phyloP scores from a whole-genome alignment of 2,113 vertebrate genomes.

The Oreochromis spilurus region DNA sequence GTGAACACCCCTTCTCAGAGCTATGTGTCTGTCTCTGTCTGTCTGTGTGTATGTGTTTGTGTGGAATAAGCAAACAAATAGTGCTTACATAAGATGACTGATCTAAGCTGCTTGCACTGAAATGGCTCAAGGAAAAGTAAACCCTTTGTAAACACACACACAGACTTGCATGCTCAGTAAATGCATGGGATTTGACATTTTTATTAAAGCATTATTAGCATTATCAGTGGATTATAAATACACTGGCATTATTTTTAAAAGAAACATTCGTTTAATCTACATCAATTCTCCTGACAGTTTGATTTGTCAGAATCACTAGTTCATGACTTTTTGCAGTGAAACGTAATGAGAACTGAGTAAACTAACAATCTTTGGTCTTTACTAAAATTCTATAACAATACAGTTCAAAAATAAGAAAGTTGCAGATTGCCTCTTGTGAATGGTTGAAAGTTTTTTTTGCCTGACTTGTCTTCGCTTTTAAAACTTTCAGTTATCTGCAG shows the following conservation, averaged over 20 bases:
- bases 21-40: not conserved
- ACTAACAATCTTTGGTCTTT: not conserved
- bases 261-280: not conserved
- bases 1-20: slow-evolving; percentile 30
- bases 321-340: not conserved
- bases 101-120: slow-evolving; percentile 29
- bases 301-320: not conserved
- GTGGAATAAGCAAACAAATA: not conserved
- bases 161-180: not conserved
- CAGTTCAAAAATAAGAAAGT: not conserved
- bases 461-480: not conserved
- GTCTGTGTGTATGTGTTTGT: fast-evolving
- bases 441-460: not conserved
- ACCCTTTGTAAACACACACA: not conserved
- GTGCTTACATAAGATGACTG: slow-evolving; percentile 7
- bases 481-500: not conserved
- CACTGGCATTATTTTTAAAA: not conserved
- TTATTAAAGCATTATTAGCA: not conserved
- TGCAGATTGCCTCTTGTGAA: not conserved
- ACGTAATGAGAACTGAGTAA: not conserved
- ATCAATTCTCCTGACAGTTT: not conserved
- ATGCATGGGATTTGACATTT: slow-evolving; percentile 12
- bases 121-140: not conserved
- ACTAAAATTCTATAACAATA: not conserved
- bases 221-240: not conserved